Conservation (phyloP, 2,888 invertebrate genomes). For the Nomada ferruginata region DNA sequence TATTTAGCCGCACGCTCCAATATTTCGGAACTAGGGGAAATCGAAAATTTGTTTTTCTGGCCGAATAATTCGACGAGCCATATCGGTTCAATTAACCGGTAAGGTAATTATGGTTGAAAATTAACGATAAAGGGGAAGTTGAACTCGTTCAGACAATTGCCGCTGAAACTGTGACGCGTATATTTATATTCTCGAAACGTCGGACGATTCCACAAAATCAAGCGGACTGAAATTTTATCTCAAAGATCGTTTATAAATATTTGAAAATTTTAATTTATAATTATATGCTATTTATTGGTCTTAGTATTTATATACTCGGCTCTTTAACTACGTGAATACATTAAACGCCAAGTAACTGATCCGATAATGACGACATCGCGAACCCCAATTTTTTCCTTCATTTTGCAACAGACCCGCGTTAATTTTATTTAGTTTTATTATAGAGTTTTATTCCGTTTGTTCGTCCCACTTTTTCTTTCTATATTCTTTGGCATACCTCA, state of each 20-base stretch:
- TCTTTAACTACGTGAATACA: conserved; percentile 14
- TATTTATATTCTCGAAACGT: too few relatives aligned
- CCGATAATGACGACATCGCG: conserved; percentile 21
- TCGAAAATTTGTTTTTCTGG: conserved; percentile 28
- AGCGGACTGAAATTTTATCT: not conserved
- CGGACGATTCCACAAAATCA: too few relatives aligned
- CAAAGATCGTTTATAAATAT: not conserved
- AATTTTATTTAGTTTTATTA: not conserved
- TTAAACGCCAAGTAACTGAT: conserved; percentile 3
- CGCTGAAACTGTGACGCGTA: conserved; percentile 22
- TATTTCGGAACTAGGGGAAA: conserved; percentile 11
- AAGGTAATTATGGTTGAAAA: conserved; percentile 28
- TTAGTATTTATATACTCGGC: not conserved
- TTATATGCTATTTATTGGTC: too few relatives aligned
- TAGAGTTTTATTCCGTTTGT: not conserved
- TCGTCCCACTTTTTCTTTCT: not conserved
- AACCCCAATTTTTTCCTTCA: conserved; percentile 9
- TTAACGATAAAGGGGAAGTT: conserved; percentile 36
- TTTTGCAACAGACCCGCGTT: conserved; percentile 2
- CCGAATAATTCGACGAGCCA: conserved; percentile 34
- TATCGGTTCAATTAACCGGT: conserved; percentile 35
- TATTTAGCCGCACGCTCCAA: conserved; percentile 7
- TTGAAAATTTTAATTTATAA: not conserved
- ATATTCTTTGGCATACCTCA: too few relatives aligned
- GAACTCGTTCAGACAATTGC: conserved; percentile 25